phyloP scores from a whole-genome alignment of 2,797 vertebrate species.

The Neosalanx taihuensis region DNA sequence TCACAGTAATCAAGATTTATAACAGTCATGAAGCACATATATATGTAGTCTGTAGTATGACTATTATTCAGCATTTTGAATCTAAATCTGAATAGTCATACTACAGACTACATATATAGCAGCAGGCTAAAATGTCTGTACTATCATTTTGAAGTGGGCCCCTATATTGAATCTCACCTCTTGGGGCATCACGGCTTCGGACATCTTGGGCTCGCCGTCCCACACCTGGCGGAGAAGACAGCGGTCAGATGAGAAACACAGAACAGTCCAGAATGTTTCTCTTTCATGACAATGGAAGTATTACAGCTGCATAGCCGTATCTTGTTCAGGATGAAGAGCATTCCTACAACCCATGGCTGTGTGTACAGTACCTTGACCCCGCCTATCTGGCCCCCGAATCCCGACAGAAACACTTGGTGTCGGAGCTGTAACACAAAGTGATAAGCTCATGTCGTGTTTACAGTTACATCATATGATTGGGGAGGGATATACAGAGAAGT shows the following conservation, averaged over 20 bases:
- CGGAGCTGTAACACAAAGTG: conserved; percentile 43
- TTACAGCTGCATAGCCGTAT: neutral
- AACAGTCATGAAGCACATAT: too few relatives aligned
- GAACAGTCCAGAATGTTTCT: neutral
- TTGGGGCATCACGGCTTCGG: conserved; percentile 62
- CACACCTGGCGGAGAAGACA: conserved; percentile 29
- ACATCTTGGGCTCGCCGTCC: conserved; percentile 53
- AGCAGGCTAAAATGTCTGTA: too few relatives aligned
- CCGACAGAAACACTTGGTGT: conserved; percentile 47
- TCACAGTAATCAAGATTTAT: too few relatives aligned
- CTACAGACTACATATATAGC: too few relatives aligned
- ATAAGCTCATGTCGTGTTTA: neutral
- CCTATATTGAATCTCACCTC: conserved; percentile 25
- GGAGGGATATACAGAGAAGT: neutral
- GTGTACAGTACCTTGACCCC: conserved; percentile 43
- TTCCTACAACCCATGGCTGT: neutral
- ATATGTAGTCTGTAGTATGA: too few relatives aligned
- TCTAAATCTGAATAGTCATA: too few relatives aligned
- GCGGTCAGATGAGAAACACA: neutral
- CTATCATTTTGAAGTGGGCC: neutral
- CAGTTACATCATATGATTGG: neutral
- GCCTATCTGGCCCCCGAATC: conserved; percentile 52
- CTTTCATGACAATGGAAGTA: neutral
- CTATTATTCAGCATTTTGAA: too few relatives aligned
- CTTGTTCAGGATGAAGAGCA: neutral